Base-by-base conservation (phyloP, 92 coral and sea anemone genomes). In the Parazoanthus darwini region DNA sequence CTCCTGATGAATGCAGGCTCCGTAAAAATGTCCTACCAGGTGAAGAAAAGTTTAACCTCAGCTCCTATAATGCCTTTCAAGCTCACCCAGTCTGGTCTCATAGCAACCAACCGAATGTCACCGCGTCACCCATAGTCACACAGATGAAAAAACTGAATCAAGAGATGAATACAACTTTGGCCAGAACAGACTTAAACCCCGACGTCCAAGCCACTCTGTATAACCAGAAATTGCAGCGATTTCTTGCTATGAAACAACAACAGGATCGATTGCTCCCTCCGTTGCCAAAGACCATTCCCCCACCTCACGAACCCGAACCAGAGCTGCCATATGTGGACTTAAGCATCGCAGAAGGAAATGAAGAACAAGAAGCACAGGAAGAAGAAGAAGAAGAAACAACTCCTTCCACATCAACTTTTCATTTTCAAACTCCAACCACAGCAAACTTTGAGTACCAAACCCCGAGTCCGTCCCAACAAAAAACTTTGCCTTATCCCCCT, bases 1-100 rank as follows among this genome's bases (percentile, higher is more conserved):
- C 94, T 23, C 77, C 79, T 22, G 90, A 92, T 65, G 6, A 85
- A 35, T 91, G 92, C 75, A 77, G 92, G 48, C 82, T 91, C 37
- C 77, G 83, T 38, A 91, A 88, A 43, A 88, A 85, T 86, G 92
- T 89, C 42, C 78, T 92, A 46, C 92, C 92, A 26, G 85, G 82
- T 35, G 92, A 90, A 80, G 78, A 86, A 70, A 44, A 78, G 82
- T 78, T 44, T 46, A 29, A 29, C 33, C 33, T 29, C 33, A 29
- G 33, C 33, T 29, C 33, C 33, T 29, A 29, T 29, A 29, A 78
- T 78, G 11, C 82, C 65, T 44, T 78, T 78, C 82, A 78, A 74
- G 39, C 78, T 74, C 78, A n/a, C 39, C 78, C 78, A 26, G 78
- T 74, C 78, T 74, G 78, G 78, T 78, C 82, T 46, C 82, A 78